Evolutionary conservation across 2,113 vertebrate species (phyloP), one percentile per base, ranked within the genome.

Genomic region (Crypturellus undulatus): DNA sequence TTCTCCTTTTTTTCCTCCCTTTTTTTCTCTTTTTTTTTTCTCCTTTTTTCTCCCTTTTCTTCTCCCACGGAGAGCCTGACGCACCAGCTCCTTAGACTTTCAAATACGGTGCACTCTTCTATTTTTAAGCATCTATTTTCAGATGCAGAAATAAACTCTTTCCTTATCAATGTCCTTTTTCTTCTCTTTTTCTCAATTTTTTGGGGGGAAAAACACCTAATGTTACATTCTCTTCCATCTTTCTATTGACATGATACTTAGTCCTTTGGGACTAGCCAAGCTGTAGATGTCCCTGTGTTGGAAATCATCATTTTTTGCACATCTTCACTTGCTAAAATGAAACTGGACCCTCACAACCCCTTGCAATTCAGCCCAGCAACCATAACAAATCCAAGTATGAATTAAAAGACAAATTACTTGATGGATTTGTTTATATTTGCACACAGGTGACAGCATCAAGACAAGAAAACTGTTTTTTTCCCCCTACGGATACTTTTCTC

Each of bases 391-490:
- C 76, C 77, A 92, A 93, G 38, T 60, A 79, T 40, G 86, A 92
- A 96, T 95, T 95, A 95, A 79, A 92, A 94, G 70, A 78, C 87
- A 84, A 94, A 92, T 94, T 91, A 83, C 65, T 79, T 91, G 89
- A 94, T 89, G 79, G 89, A 84, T 95, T 96, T 93, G 93, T 92
- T 96, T 96, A 84, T 92, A 93, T 96, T 96, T 94, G 72, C 32
- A 60, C 92, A 89, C 77, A 2, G 81, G 95, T 80, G 89, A 95
- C 77, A 94, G 92, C 77, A 93, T 94, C 92, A 93, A 96, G 93
- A 93, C 72, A 68, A 78, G 89, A 43, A 90, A 89, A 42, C 80
- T 77, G 9, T 86, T 89, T 71, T 92, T 91, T 52, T 49, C 20
- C 47, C 21, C 83, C 70, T 70, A 83, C 90, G 73, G 70, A 54